Base-by-base conservation (phyloP, 2,797 vertebrate species). In the Poeciliopsis gracilis region DNA sequence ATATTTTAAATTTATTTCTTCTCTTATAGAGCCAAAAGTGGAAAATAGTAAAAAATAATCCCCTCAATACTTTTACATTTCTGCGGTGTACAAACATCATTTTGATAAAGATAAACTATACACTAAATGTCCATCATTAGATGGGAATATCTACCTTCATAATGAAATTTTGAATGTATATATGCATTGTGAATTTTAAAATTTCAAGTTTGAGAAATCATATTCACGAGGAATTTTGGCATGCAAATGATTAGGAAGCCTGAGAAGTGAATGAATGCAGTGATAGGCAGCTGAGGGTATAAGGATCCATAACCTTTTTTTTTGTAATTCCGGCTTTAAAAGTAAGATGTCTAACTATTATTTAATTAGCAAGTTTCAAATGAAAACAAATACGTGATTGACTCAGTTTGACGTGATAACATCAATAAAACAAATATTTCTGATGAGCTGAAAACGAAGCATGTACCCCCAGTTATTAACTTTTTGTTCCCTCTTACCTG, bases 401-500 rank as follows among this genome's bases (percentile, higher is more conserved):
- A 8, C n/a, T 59, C n/a, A 59, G 20, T 23, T 23, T 36, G 15
- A 15, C 7, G 1, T 2, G 18, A 10, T 9, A 4, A 69, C 25
- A 2, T 69, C 4, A 13, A 15, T n/a, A 0, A 69, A 69, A n/a
- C 11, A n/a, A 66, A 38, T 13, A 13, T 43, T 6, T 43, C 38
- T n/a, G 38, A 69, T 28, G 41, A 43, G n/a, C 25, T 30, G 25
- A 18, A 45, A 9, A 25, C 36, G 8, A 16, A 70, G 12, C 1
- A 0, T 2, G 3, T 6, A 0, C 5, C 36, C 30, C 63, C 16
- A 41, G 5, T 18, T 45, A 20, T 18, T 72, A 38, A 55, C 43
- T n/a, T 20, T 0, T 59, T 33, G 12, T 0, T 59, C 49, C 61
- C 81, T 33, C 72, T 70, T 51, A 9, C 79, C 76, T 81, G 53